Percentiles rank a stretch among this genome's conserved stretches.
Evolutionary conservation across 2,113 vertebrate species (phyloP).

Genomic region (Tringa solitaria): DNA sequence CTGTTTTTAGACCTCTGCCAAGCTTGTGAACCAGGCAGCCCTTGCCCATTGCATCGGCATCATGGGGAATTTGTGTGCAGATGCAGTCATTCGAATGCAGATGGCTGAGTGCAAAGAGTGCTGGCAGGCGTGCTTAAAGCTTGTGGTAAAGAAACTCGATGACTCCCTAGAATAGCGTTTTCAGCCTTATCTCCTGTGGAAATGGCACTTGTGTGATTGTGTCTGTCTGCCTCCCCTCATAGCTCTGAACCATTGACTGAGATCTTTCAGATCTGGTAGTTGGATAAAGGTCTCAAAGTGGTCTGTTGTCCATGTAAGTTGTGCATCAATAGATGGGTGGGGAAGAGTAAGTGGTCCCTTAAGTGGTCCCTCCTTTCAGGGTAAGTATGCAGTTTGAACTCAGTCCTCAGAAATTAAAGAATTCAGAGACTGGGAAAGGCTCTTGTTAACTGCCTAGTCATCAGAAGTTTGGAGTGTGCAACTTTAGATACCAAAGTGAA

Average conservation of each 20-base stretch:
- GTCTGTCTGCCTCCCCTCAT: neutral
- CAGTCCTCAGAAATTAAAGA: too few species aligned
- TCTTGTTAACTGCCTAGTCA: neutral
- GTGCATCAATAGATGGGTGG: accelerated
- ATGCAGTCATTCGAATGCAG: slow-evolving; percentile 52
- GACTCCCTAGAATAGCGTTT: neutral
- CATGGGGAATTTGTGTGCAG: slow-evolving; percentile 74
- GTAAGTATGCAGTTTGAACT: neutral
- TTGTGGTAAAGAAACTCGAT: slow-evolving; percentile 71
- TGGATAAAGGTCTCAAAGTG: neutral
- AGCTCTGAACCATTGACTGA: neutral
- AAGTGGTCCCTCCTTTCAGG: neutral
- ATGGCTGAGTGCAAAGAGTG: slow-evolving; percentile 72
- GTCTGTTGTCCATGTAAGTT: accelerated
- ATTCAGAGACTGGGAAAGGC: neutral
- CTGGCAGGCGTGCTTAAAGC: slow-evolving; percentile 74
- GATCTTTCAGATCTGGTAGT: too few species aligned
- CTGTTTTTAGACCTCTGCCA: slow-evolving; percentile 59
- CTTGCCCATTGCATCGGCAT: slow-evolving; percentile 66
- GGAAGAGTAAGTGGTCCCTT: neutral
- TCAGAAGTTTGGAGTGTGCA: accelerated
- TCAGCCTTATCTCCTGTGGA: neutral
- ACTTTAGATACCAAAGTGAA: neutral
- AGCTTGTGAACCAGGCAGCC: slow-evolving; percentile 17
- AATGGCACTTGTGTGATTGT: neutral